Evolutionary conservation across 1,140 invertebrate species (phyloP), one percentile per base, ranked within the genome.

Genomic region (Tetramorium parvispinum): DNA sequence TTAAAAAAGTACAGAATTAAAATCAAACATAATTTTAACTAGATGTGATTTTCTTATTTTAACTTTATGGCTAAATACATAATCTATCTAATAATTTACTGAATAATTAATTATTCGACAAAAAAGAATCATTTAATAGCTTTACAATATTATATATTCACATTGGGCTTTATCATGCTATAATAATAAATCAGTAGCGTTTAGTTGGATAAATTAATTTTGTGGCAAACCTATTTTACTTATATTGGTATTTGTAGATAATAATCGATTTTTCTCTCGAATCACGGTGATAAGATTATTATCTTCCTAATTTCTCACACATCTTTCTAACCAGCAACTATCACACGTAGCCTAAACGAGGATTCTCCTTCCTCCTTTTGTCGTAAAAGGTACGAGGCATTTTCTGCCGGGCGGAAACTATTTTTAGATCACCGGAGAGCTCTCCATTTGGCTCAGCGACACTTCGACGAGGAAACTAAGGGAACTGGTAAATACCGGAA

Each of bases 391-490:
- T 59, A 68, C 37, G 43, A 75, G 40, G 27, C 24, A 49, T 16
- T 83, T 71, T 57, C 53, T 37, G 24, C 21, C 68, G 21, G 4
- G 18, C 13, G 24, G 24, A 46, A 57, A 75, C 68, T 83, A 75
- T 83, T 83, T 75, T 83, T 75, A 83, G 79, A 83, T 83, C 68
- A 18, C 40, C 40, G 27, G 27, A 73, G 79, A 83, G 68, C 68
- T 83, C 68, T 83, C 79, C 79, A 59, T 83, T 83, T 75, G 40
- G 68, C 68, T 59, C 68, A 43, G 24, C 68, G 53, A n/a, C 53
- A 82, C 24, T 73, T 59, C 51, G 13, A 73, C 66, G 53, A 32
- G 24, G n/a, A 73, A 32, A 40, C 53, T 59, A 73, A 59, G n/a
- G 53, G 40, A 83, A 46, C 53, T 59, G 79, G 68, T 75, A 83